Percentiles rank a stretch among this genome's conserved stretches.
These are phyloP conservation scores for Toxonevra muliebris DNA, from an alignment of 2,888 invertebrate species.

Conservation along the genomic window DNA sequence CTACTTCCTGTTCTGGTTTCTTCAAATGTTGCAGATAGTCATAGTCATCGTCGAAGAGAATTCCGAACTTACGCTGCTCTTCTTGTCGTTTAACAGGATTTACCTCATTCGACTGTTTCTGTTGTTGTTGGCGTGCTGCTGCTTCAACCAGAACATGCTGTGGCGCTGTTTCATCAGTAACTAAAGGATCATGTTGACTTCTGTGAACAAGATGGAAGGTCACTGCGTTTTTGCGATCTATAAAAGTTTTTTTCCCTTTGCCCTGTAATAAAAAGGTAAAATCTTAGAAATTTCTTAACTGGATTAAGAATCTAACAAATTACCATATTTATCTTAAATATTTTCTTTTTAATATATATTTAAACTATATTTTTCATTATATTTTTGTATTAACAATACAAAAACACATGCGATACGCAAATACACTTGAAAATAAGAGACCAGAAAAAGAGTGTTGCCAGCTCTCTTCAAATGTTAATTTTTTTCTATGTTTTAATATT, in stretches of 20 bases:
- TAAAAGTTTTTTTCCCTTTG: slow-evolving; percentile 70
- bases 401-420: neutral
- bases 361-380: slow-evolving; percentile 4
- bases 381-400: neutral
- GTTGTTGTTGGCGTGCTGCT: slow-evolving; percentile 46
- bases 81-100: slow-evolving; percentile 70
- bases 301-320: neutral
- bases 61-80: slow-evolving; percentile 85
- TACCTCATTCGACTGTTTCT: slow-evolving; percentile 40
- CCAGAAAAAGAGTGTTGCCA: too few species aligned
- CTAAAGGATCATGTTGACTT: slow-evolving; percentile 92
- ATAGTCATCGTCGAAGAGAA: slow-evolving; percentile 94
- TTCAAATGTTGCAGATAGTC: slow-evolving; percentile 91
- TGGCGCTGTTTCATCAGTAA: slow-evolving; percentile 88
- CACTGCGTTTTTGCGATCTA: slow-evolving; percentile 89
- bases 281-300: neutral
- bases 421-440: too few species aligned
- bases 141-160: slow-evolving; percentile 82
- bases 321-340: neutral
- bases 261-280: slow-evolving; percentile 45
- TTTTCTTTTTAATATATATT: neutral
- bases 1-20: slow-evolving; percentile 56
- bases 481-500: too few species aligned
- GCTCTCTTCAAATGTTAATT: too few species aligned
- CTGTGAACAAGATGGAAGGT: slow-evolving; percentile 93